A percentile compares a stretch with the other conserved stretches of the same genome.
Conservation (phyloP, 2,888 invertebrate genomes). For the Diarsia brunnea region DNA sequence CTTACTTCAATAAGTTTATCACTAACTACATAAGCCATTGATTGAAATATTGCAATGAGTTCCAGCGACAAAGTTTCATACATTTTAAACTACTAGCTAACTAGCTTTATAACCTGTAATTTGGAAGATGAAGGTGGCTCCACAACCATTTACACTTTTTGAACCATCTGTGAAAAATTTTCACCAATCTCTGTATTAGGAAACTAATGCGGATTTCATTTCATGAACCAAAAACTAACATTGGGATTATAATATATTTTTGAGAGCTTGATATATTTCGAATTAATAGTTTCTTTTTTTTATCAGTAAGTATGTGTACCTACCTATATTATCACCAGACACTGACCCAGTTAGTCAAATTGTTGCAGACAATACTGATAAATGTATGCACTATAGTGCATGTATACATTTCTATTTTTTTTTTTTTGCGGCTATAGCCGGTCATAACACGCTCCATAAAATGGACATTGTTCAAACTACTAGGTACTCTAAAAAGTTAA, state of each 20-base stretch:
- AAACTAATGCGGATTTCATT: conserved; percentile 5
- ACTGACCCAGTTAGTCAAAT: too few relatives aligned
- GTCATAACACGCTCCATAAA: too few relatives aligned
- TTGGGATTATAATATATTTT: conserved; percentile 7
- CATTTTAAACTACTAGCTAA: not conserved
- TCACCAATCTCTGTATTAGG: conserved; percentile 16
- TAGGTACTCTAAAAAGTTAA: too few relatives aligned
- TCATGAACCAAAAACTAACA: not conserved
- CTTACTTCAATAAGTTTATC: not conserved
- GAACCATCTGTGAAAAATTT: conserved; percentile 29
- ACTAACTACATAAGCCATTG: not conserved
- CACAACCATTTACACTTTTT: conserved; percentile 2
- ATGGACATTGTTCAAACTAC: too few relatives aligned
- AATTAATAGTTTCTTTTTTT: too few relatives aligned
- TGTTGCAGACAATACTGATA: too few relatives aligned
- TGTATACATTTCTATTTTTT: too few relatives aligned
- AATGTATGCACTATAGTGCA: too few relatives aligned
- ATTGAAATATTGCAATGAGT: not conserved
- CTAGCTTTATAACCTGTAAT: not conserved
- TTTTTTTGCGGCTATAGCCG: too few relatives aligned
- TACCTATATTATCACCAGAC: too few relatives aligned
- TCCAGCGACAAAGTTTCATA: not conserved
- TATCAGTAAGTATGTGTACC: too few relatives aligned
- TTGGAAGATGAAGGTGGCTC: conserved; percentile 8
- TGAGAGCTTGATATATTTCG: not conserved